These are phyloP conservation scores for Cyaniris semiargus DNA, from an alignment of 2,888 invertebrate genomes.

Conservation along the genomic window DNA sequence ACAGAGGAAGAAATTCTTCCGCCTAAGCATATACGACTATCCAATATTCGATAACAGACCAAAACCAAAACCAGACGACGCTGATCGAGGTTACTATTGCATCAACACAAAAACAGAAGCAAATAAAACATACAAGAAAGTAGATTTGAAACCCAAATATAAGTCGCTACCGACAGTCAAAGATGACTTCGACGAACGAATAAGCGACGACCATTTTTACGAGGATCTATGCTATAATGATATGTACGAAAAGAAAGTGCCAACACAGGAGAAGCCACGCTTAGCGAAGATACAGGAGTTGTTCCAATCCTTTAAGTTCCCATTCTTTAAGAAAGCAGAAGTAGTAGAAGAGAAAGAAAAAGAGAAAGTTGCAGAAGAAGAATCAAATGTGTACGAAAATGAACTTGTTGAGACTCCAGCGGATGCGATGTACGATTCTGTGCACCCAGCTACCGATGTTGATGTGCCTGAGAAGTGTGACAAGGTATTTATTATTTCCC, in stretches of 20 bases:
- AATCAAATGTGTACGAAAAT: slow-evolving; percentile 39
- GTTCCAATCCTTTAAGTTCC: slow-evolving; percentile 66
- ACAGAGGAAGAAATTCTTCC: slow-evolving; percentile 58
- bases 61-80: slow-evolving; percentile 58
- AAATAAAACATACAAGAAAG: slow-evolving; percentile 54
- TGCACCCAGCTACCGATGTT: slow-evolving; percentile 51
- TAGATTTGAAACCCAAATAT: slow-evolving; percentile 61
- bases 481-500: slow-evolving; percentile 43
- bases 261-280: slow-evolving; percentile 54
- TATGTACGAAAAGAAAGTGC: slow-evolving; percentile 45
- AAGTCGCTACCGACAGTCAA: slow-evolving; percentile 58
- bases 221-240: slow-evolving; percentile 71
- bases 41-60: slow-evolving; percentile 64
- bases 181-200: slow-evolving; percentile 56
- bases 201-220: slow-evolving; percentile 68
- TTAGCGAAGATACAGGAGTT: slow-evolving; percentile 68
- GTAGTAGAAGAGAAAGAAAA: slow-evolving; percentile 45
- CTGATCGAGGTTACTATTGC: slow-evolving; percentile 69
- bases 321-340: slow-evolving; percentile 61
- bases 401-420: slow-evolving; percentile 59
- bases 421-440: slow-evolving; percentile 69
- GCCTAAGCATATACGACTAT: slow-evolving; percentile 69
- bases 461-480: slow-evolving; percentile 38
- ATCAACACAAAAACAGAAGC: slow-evolving; percentile 61
- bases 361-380: slow-evolving; percentile 26